A percentile compares a stretch with the other conserved stretches of the same genome.
phyloP scores from a whole-genome alignment of 2,888 invertebrate species.

The Dorcus hopei region DNA sequence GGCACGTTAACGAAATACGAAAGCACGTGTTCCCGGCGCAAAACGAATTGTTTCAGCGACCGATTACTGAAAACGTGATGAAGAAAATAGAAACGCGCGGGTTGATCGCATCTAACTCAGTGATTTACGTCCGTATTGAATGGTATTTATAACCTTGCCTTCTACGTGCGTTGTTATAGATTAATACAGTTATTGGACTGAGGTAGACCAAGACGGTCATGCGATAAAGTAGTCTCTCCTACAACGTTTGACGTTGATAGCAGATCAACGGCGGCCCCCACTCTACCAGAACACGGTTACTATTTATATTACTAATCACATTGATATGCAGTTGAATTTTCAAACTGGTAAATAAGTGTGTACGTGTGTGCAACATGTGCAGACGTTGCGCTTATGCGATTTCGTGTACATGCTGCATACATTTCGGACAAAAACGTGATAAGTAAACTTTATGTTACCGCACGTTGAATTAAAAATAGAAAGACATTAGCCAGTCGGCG shows the following conservation, averaged over 20 bases:
- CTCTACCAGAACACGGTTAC: slow-evolving; percentile 8
- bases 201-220: slow-evolving; percentile 25
- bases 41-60: too few relatives aligned
- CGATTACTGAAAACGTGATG: too few relatives aligned
- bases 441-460: too few relatives aligned
- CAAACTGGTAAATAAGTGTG: neutral
- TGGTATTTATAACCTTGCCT: too few relatives aligned
- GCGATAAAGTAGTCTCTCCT: slow-evolving; percentile 27
- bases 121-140: too few relatives aligned
- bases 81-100: too few relatives aligned
- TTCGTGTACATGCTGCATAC: too few relatives aligned
- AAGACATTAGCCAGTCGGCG: too few relatives aligned
- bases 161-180: slow-evolving; percentile 16
- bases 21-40: neutral
- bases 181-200: slow-evolving; percentile 17
- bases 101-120: neutral
- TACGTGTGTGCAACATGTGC: too few relatives aligned
- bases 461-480: too few relatives aligned
- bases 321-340: slow-evolving; percentile 13
- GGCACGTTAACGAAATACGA: slow-evolving; percentile 1
- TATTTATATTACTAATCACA: slow-evolving; percentile 12
- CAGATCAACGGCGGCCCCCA: slow-evolving; percentile 11
- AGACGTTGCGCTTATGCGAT: too few relatives aligned
- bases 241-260: slow-evolving; percentile 26
- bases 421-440: too few relatives aligned